phyloP scores from a whole-genome alignment of 2,113 vertebrate genomes.

The Corythaeola cristata region DNA sequence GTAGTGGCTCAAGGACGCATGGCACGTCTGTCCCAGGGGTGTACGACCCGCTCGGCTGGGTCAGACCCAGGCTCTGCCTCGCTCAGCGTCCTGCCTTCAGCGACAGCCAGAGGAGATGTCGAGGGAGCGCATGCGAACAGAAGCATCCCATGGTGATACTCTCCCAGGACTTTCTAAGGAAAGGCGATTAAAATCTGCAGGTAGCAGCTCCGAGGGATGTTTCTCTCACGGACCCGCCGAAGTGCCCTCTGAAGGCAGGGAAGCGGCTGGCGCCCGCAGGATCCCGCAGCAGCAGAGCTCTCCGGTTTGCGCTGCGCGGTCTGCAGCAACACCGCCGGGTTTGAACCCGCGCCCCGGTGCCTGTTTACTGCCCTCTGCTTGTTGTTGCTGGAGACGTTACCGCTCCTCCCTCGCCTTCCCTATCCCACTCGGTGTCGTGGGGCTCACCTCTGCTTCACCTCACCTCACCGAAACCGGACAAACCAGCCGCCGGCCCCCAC shows the following conservation, averaged over 20 bases:
- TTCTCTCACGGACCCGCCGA: accelerated
- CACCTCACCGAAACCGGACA: too few relatives aligned
- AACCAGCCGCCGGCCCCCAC: neutral
- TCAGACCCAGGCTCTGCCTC: too few relatives aligned
- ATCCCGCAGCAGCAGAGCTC: accelerated
- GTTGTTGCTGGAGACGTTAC: accelerated
- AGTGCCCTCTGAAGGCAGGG: neutral
- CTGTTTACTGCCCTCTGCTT: accelerated
- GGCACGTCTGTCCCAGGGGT: accelerated
- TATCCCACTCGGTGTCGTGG: accelerated
- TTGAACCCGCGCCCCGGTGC: accelerated
- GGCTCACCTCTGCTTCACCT: too few relatives aligned
- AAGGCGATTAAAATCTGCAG: accelerated
- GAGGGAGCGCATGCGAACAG: accelerated
- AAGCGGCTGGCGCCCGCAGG: accelerated
- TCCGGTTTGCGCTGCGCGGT: accelerated
- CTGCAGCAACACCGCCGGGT: neutral
- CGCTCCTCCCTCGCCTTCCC: neutral
- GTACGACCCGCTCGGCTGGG: accelerated
- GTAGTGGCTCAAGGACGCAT: neutral
- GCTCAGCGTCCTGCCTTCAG: accelerated
- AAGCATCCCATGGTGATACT: accelerated
- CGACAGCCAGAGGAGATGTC: accelerated
- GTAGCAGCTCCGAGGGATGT: too few relatives aligned
- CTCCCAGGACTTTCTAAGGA: neutral